A percentile compares a stretch with the other conserved stretches of the same genome.
These are phyloP conservation scores for Rhynchophorus ferrugineus DNA, from an alignment of 1,140 invertebrate species.

Conservation along the genomic window DNA sequence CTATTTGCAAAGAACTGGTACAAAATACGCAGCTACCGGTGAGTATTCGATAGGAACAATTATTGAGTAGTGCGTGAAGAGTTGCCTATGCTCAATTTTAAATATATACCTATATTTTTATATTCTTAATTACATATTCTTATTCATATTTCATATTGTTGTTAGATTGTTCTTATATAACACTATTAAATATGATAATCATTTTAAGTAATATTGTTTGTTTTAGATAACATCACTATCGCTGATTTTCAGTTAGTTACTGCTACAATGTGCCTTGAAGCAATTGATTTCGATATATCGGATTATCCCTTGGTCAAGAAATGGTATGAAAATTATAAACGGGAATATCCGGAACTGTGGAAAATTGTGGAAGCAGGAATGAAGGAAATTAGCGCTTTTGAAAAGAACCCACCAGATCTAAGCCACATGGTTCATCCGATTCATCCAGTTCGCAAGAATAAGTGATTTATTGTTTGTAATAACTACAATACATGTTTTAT, in stretches of 20 bases:
- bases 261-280: conserved; percentile 63
- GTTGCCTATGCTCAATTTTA: too few species aligned
- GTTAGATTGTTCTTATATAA: too few species aligned
- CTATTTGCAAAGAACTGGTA: conserved; percentile 52
- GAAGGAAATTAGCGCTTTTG: conserved; percentile 55
- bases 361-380: conserved; percentile 56
- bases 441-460: conserved; percentile 52
- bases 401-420: conserved; percentile 61
- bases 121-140: too few species aligned
- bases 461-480: background rate
- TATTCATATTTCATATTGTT: too few species aligned
- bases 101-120: too few species aligned
- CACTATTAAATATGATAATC: too few species aligned
- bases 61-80: too few species aligned
- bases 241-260: conserved; percentile 64
- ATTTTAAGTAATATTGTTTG: conserved; percentile 3
- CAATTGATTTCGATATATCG: conserved; percentile 56
- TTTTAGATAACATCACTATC: conserved; percentile 57
- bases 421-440: conserved; percentile 60
- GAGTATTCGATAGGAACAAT: conserved; percentile 11
- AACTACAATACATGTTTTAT: background rate
- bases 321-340: conserved; percentile 64
- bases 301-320: conserved; percentile 49
- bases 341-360: conserved; percentile 59
- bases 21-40: conserved; percentile 57